Evolutionary conservation across 2,113 vertebrate genomes (phyloP).

Genomic region (Panthera uncia): DNA sequence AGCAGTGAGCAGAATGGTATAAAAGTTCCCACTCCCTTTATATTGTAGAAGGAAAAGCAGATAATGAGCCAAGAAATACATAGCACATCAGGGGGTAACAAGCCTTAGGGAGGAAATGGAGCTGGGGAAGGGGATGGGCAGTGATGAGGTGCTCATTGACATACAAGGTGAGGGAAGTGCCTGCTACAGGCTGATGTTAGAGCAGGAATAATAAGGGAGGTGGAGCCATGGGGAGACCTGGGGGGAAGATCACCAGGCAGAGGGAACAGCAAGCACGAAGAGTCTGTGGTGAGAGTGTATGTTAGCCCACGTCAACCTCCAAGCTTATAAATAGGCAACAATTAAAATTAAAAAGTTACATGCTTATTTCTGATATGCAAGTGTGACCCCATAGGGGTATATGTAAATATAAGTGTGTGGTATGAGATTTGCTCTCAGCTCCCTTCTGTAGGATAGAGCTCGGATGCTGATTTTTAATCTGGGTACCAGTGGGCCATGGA

Average conservation of each 20-base stretch:
- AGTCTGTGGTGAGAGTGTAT: neutral
- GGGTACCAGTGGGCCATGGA: neutral
- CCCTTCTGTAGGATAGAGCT: neutral
- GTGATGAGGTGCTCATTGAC: neutral
- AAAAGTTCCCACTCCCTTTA: neutral
- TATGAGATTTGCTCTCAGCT: neutral
- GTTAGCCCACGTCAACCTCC: neutral
- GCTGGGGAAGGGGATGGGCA: neutral
- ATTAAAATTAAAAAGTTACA: neutral
- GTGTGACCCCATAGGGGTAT: neutral
- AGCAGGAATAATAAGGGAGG: neutral
- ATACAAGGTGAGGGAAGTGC: neutral
- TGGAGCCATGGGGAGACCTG: neutral
- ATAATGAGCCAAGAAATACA: neutral
- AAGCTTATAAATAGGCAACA: neutral
- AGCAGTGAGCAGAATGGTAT: neutral
- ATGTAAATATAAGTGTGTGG: neutral
- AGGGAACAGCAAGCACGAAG: neutral
- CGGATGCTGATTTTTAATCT: neutral
- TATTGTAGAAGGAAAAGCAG: neutral
- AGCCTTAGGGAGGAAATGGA: neutral
- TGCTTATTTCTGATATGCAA: slow-evolving; percentile 4
- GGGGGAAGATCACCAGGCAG: neutral
- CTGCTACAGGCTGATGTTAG: neutral
- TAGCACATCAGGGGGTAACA: neutral